Conservation (phyloP, 2,888 invertebrate genomes). For the Cremastinae sp. region DNA sequence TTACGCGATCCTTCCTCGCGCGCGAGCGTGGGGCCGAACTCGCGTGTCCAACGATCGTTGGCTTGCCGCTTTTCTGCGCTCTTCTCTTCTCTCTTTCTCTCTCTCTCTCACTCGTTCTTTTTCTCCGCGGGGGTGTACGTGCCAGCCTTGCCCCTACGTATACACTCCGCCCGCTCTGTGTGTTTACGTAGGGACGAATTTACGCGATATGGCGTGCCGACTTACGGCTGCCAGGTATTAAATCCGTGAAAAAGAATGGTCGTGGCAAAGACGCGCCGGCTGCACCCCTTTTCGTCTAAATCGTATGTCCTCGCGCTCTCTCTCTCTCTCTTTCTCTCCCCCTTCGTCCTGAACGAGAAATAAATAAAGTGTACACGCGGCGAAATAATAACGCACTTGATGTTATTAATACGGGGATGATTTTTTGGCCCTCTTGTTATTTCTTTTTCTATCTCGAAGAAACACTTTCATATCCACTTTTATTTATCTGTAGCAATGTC, state of each 20-base stretch:
- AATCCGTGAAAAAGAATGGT: constrained; percentile 70
- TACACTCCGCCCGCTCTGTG: background rate
- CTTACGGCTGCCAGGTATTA: constrained; percentile 71
- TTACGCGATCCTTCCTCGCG: constrained; percentile 70
- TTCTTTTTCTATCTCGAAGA: too few species aligned
- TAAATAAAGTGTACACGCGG: constrained; percentile 30
- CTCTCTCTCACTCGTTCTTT: background rate
- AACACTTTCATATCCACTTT: too few species aligned
- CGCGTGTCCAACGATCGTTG: constrained; percentile 64
- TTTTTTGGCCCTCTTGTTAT: background rate
- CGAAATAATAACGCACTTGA: constrained; percentile 17
- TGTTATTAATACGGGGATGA: background rate
- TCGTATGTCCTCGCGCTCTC: constrained; percentile 9
- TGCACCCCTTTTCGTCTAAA: constrained; percentile 28
- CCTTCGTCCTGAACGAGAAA: constrained; percentile 40
- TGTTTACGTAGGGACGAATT: too few species aligned
- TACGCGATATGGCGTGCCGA: constrained; percentile 51
- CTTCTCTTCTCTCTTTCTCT: background rate
- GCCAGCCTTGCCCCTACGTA: constrained; percentile 42
- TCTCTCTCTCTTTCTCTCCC: constrained; percentile 27
- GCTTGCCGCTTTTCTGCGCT: constrained; percentile 40
- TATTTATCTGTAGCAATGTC: background rate
- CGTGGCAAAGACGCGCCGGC: constrained; percentile 53
- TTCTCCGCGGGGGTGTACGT: constrained; percentile 21
- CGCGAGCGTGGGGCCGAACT: constrained; percentile 52